Evolutionary conservation across 1,140 invertebrate genomes (phyloP).

Genomic region (Pemphigus obesinymphae): DNA sequence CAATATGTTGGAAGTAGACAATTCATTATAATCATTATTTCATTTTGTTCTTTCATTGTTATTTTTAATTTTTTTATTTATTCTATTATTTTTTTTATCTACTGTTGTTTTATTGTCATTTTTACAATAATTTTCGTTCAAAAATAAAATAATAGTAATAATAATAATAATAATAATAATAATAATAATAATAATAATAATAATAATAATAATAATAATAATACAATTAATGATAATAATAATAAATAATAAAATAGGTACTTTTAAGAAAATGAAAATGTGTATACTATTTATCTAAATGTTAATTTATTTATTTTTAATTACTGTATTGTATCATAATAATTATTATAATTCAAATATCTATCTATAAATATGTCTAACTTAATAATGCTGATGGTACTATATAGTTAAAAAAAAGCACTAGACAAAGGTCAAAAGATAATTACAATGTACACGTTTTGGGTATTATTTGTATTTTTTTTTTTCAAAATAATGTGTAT

Average conservation of each 20-base stretch:
- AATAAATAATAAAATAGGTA: neutral
- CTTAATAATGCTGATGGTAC: slow-evolving; percentile 27
- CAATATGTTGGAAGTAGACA: neutral
- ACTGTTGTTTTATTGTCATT: slow-evolving; percentile 31
- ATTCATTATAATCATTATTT: slow-evolving; percentile 6
- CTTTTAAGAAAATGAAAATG: neutral
- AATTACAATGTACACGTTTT: slow-evolving; percentile 40
- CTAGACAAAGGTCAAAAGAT: slow-evolving; percentile 29
- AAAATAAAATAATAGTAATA: neutral
- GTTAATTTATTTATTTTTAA: neutral
- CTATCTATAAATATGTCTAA: slow-evolving; percentile 28
- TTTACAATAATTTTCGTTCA: neutral
- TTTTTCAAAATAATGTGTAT: slow-evolving; percentile 14
- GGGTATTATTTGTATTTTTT: neutral
- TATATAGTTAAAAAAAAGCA: slow-evolving; percentile 31
- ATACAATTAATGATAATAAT: too few relatives aligned
- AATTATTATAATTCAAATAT: slow-evolving; percentile 29
- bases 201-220: neutral
- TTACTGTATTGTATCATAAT: slow-evolving; percentile 22
- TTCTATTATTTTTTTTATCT: neutral
- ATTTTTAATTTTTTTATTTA: neutral
- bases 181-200: neutral
- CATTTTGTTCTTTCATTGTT: neutral
- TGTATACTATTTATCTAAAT: slow-evolving; percentile 9
- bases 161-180: neutral